A percentile compares a stretch with the other conserved stretches of the same genome.
Evolutionary conservation across 2,113 vertebrate species (phyloP).

Genomic region (Indicator indicator): DNA sequence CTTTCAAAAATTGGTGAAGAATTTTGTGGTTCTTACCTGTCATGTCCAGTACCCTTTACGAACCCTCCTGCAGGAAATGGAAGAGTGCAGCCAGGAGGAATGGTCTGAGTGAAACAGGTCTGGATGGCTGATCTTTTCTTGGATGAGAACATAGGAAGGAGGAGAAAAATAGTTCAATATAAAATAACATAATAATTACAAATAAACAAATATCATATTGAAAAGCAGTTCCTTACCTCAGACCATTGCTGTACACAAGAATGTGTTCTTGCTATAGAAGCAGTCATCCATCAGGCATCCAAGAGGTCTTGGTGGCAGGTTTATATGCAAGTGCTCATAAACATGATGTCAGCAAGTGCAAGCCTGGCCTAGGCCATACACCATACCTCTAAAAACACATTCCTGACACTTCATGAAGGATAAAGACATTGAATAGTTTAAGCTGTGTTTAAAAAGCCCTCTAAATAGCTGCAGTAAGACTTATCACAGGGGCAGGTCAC

Average conservation of each 20-base stretch:
- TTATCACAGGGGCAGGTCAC: too few relatives aligned
- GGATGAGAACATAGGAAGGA: not conserved
- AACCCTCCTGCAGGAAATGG: not conserved
- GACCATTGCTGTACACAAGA: not conserved
- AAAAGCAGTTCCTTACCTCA: conserved; percentile 20
- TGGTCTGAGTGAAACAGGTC: not conserved
- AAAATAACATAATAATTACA: not conserved
- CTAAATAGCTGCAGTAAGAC: not conserved
- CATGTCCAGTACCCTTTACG: not conserved
- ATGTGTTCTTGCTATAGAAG: not conserved
- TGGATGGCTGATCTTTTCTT: not conserved
- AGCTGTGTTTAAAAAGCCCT: not conserved
- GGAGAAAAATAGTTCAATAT: not conserved
- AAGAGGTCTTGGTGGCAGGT: not conserved
- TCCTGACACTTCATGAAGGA: not conserved
- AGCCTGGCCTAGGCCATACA: fast-evolving
- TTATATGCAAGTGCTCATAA: not conserved
- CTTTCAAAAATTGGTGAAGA: not conserved
- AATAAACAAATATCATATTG: not conserved
- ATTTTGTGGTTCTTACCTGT: not conserved
- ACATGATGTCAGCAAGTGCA: not conserved
- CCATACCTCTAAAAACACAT: not conserved
- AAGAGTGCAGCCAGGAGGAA: not conserved
- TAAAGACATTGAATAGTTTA: not conserved
- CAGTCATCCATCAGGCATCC: not conserved